Conservation (phyloP, 2,113 vertebrate species). For the Tupaia tana region DNA sequence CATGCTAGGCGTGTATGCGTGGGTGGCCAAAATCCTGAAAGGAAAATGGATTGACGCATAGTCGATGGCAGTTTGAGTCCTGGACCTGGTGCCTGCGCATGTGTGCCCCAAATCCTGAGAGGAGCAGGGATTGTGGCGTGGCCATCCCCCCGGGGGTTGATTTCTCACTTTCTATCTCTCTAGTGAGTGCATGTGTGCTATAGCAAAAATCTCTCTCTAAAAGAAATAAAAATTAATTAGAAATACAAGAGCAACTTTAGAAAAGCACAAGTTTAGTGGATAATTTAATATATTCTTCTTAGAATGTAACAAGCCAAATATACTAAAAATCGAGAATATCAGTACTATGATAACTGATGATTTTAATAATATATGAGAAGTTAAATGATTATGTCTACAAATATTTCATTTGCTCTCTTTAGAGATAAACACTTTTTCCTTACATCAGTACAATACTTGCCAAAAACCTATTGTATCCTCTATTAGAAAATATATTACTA, state of each 20-base stretch:
- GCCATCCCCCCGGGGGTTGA: too few species aligned
- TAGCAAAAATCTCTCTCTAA: too few species aligned
- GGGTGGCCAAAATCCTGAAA: too few species aligned
- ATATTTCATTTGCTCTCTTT: neutral
- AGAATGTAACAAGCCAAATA: neutral
- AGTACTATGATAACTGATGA: neutral
- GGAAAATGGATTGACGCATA: too few species aligned
- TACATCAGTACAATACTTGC: neutral
- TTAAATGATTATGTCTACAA: neutral
- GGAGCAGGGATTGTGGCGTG: too few species aligned
- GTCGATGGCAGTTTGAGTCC: too few species aligned
- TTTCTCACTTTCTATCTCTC: too few species aligned
- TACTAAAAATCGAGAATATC: neutral
- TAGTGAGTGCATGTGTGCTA: too few species aligned
- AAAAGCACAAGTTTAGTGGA: neutral
- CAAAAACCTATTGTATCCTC: too few species aligned
- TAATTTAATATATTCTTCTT: neutral
- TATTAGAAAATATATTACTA: neutral
- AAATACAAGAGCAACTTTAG: neutral
- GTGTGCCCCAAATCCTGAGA: too few species aligned
- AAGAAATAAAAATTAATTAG: neutral
- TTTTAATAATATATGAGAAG: neutral
- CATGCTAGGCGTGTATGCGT: too few species aligned
- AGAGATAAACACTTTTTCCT: neutral
- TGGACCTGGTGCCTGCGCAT: too few species aligned